Evolutionary conservation across 2,888 invertebrate species (phyloP).

Genomic region (Melanchra persicariae): DNA sequence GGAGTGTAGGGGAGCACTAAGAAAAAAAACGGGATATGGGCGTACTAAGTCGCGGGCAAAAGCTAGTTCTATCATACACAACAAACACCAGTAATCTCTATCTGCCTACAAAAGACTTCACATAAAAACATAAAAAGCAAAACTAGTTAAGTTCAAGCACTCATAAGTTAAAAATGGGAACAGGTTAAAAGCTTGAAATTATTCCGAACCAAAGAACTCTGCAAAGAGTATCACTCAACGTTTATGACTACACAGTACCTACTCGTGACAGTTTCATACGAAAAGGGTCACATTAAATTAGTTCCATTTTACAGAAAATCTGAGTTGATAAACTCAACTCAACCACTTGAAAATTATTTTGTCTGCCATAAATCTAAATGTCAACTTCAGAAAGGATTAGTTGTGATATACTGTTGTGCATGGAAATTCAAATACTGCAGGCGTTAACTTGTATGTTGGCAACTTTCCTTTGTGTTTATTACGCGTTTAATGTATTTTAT

Average conservation of each 20-base stretch:
- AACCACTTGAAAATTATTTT: conserved; percentile 51
- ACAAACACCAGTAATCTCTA: no score
- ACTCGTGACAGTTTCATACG: conserved; percentile 20
- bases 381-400: conserved; percentile 56
- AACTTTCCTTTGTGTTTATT: conserved; percentile 53
- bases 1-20: no score
- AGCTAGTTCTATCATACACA: no score
- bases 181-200: conserved; percentile 5
- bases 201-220: conserved; percentile 6
- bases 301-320: conserved; percentile 36
- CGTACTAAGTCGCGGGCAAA: no score
- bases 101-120: no score
- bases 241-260: conserved; percentile 3
- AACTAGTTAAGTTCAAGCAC: background rate
- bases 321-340: conserved; percentile 38
- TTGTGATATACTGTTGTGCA: conserved; percentile 47
- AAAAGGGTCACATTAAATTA: conserved; percentile 22
- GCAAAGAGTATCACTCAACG: background rate
- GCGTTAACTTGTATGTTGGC: conserved; percentile 45
- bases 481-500: conserved; percentile 34
- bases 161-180: background rate
- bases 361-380: conserved; percentile 55
- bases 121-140: no score
- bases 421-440: conserved; percentile 54
- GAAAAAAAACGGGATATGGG: no score